Base-by-base conservation (phyloP, 2,888 invertebrate species). In the Drosophila nr. perissopoda region DNA sequence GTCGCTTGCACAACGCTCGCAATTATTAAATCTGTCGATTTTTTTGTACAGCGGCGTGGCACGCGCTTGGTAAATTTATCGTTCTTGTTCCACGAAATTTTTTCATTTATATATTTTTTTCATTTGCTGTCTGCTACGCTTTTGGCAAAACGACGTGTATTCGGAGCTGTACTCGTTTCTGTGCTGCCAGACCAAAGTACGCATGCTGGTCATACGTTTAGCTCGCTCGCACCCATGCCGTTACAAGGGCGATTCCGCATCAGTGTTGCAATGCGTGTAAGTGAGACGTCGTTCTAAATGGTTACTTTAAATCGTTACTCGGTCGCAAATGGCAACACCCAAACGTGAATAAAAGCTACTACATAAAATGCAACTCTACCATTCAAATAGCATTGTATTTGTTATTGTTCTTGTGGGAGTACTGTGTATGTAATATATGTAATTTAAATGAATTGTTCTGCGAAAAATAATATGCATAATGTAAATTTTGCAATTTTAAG, bases 131-230 rank as follows among this genome's bases (percentile, higher is more conserved):
- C 76, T 82, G 79, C 83, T 83, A 82, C 86, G 86, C 86, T 84
- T 86, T 86, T 86, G 76, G 77, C 84, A 88, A 85, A 88, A 88
- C 90, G 88, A 90, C 88, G 90, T 90, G 90, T 89, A 89, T 89
- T 82, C 86, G 88, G 79, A 85, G 87, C 87, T 87, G 87, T 87
- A 87, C 87, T 86, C 84, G 88, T 83, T 87, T 88, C 75, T 85
- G 83, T 76, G 77, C 82, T 83, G 82, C 74, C 77, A 78, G 88
- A 87, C 73, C 87, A 87, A 87, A 87, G 87, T 88, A 72, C 89
- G 87, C 81, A 79, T 65, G 70, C 21, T 61, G 49, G 0, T 8
- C 8, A 68, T 71, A 65, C n/a, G 18, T 27, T 73, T 49, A 65
- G 82, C 89, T 63, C 78, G 40, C 63, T 87, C 58, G 7, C 42